Conservation (phyloP, 2,113 vertebrate genomes). For the Ictalurus furcatus region DNA sequence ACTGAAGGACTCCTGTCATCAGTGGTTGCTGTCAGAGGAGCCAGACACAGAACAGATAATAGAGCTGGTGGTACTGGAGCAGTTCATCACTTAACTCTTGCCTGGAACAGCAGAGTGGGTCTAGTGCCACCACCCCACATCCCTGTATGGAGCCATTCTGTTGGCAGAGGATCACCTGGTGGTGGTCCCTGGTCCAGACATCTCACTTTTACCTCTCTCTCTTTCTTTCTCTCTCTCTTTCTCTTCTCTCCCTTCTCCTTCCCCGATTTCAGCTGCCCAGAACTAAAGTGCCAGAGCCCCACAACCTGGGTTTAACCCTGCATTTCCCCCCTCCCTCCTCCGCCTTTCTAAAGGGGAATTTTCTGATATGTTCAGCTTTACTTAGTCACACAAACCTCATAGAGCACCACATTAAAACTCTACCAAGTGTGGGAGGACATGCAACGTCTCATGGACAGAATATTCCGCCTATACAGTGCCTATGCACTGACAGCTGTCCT, state of each 20-base stretch:
- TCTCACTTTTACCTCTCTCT: background rate
- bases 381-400: no score
- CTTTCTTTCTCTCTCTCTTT: background rate
- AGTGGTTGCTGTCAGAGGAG: background rate
- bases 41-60: background rate
- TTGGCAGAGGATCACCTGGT: background rate
- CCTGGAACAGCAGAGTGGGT: background rate
- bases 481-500: no score
- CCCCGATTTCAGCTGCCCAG: no score
- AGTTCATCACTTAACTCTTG: background rate
- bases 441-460: no score
- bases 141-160: background rate
- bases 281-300: no score
- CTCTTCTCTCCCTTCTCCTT: background rate
- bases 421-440: no score
- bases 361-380: no score
- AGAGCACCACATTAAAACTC: no score
- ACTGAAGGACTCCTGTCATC: background rate
- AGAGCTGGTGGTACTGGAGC: background rate
- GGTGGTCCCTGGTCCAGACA: background rate
- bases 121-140: background rate
- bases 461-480: no score
- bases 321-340: no score
- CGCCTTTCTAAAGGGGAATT: no score
- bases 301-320: background rate